Conservation (phyloP, 2,113 vertebrate species). For the Oenanthe melanoleuca region DNA sequence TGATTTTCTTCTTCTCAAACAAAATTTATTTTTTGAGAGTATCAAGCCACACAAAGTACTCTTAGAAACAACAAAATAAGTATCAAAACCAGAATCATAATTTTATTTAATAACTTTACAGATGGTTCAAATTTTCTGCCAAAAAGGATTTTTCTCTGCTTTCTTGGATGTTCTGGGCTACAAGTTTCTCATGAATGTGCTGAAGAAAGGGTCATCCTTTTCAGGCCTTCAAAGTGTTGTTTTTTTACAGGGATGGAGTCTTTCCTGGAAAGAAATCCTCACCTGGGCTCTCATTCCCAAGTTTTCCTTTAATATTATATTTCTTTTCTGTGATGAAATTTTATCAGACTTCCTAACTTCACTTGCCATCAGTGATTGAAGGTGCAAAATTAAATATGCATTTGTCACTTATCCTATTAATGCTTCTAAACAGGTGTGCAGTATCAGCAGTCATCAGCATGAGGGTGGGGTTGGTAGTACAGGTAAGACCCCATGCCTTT, state of each 20-base stretch:
- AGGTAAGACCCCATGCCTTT: background rate
- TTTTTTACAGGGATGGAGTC: background rate
- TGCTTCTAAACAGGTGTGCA: background rate
- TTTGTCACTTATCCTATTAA: background rate
- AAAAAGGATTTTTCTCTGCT: background rate
- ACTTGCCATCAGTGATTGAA: background rate
- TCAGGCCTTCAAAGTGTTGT: background rate
- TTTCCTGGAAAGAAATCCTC: background rate
- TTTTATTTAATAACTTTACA: background rate
- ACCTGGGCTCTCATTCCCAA: accelerated
- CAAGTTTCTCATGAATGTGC: background rate
- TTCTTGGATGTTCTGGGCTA: background rate
- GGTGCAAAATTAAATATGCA: accelerated
- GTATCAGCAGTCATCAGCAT: accelerated
- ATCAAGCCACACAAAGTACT: accelerated
- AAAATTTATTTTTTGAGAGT: background rate
- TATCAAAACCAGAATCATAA: background rate
- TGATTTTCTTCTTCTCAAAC: background rate
- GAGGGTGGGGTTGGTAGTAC: background rate
- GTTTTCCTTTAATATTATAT: background rate
- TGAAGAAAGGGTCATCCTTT: background rate
- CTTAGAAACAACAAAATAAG: background rate
- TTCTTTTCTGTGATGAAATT: background rate
- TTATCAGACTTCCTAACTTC: background rate
- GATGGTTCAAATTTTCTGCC: background rate